Evolutionary conservation across 2,888 invertebrate genomes (phyloP), one percentile per base, ranked within the genome.

Genomic region (Trisateles emortualis): DNA sequence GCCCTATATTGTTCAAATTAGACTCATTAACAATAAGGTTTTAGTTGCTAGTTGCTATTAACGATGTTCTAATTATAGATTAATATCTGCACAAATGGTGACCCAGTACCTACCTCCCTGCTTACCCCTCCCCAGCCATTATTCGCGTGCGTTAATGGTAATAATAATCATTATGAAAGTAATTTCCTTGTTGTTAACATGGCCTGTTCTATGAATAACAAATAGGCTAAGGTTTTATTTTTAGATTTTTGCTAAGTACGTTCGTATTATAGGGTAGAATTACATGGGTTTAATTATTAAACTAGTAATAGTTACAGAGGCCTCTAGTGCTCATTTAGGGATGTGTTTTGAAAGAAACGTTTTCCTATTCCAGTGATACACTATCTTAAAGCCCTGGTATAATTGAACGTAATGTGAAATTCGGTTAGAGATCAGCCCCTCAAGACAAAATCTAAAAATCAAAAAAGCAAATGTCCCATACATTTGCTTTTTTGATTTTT

Each of bases 51-150:
- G 4, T 4, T 8, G 26, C 29, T 43, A 30, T 58, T 55, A 26
- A 63, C 53, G 39, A 42, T 32, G 19, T 29, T 47, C 48, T 67
- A 63, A 59, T 53, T 51, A 46, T 39, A 59, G 64, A 68, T 68
- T 70, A 55, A 24, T 46, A 71, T 64, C 63, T n/a, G 52, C 24
- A 14, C 33, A 55, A 67, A 71, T 48, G 68, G 26, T 26, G 26
- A 26, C 26, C 26, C 22, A 67, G 35, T 17, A 40, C 22, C 19
- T 35, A 6, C 3, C 29, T 24, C 19, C 33, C 44, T 26, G 22
- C 8, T 1, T 11, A 3, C 30, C 9, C 22, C 48, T 39, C 52
- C 65, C 49, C 17, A 40, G 13, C 11, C 36, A 60, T 50, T 58
- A 66, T 53, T 66, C 16, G 51, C 51, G 45, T 44, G 36, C 46